A percentile compares a stretch with the other conserved stretches of the same genome.
Evolutionary conservation across 2,888 invertebrate genomes (phyloP).

Genomic region (Blastobasis adustella): DNA sequence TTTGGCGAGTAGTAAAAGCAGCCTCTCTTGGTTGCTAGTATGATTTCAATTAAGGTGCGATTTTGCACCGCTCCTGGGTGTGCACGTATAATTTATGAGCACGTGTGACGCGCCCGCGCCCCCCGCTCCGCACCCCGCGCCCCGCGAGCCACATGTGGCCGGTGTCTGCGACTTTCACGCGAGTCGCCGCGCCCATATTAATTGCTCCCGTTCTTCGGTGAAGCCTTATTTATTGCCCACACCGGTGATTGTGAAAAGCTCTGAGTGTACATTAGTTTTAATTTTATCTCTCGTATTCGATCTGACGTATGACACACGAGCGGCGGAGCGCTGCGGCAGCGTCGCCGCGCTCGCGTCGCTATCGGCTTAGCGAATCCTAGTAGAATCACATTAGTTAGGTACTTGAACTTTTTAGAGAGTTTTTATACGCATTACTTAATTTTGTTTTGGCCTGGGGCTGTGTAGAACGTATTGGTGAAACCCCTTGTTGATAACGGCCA

Average conservation of each 20-base stretch:
- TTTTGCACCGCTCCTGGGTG: too few species aligned
- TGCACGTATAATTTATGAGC: conserved; percentile 2
- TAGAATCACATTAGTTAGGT: too few species aligned
- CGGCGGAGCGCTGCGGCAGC: conserved; percentile 15
- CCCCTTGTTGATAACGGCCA: not conserved
- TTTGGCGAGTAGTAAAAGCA: too few species aligned
- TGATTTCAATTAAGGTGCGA: too few species aligned
- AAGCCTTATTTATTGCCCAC: conserved; percentile 71
- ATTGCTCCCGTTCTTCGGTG: conserved; percentile 72
- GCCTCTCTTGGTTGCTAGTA: too few species aligned
- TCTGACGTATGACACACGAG: conserved; percentile 64
- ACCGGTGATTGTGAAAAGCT: conserved; percentile 69
- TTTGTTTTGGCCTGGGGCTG: too few species aligned
- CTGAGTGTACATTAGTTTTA: conserved; percentile 67
- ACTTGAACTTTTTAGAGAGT: too few species aligned
- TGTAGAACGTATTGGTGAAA: too few species aligned
- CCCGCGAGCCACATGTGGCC: conserved; percentile 44
- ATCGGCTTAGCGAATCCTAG: too few species aligned
- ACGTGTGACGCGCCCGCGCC: not conserved
- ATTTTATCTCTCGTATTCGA: conserved; percentile 63
- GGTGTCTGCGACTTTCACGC: conserved; percentile 65
- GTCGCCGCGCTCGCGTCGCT: too few species aligned
- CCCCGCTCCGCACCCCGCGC: conserved; percentile 3
- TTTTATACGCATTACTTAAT: too few species aligned
- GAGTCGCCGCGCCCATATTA: conserved; percentile 68